Evolutionary conservation across 2,888 invertebrate species (phyloP).

Genomic region (Incurvaria masculella): DNA sequence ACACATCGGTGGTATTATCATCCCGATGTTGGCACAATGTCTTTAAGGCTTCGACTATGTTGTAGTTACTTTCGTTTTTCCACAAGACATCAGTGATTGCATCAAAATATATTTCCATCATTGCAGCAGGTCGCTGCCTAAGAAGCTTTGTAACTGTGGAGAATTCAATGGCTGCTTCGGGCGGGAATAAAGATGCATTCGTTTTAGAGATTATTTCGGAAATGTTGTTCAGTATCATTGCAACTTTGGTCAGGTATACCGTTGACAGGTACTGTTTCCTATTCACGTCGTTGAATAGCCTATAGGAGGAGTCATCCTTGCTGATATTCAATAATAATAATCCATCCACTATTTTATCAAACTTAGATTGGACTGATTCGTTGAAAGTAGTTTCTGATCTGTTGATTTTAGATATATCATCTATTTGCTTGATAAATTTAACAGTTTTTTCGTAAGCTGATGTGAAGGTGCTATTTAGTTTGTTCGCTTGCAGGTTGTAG

Average conservation of each 20-base stretch:
- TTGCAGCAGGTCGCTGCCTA: slow-evolving; percentile 32
- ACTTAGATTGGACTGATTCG: slow-evolving; percentile 26
- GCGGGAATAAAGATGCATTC: slow-evolving; percentile 18
- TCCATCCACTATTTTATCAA: slow-evolving; percentile 26
- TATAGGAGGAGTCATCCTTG: slow-evolving; percentile 25
- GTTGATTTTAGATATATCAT: slow-evolving; percentile 26
- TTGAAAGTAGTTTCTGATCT: slow-evolving; percentile 22
- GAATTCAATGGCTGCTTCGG: slow-evolving; percentile 24
- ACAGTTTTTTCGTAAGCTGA: slow-evolving; percentile 28
- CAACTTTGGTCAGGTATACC: slow-evolving; percentile 35
- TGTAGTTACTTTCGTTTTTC: slow-evolving; percentile 25
- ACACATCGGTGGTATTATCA: slow-evolving; percentile 25
- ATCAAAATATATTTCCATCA: slow-evolving; percentile 36
- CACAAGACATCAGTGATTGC: slow-evolving; percentile 32
- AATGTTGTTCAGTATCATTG: slow-evolving; percentile 32
- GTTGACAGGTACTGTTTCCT: slow-evolving; percentile 30
- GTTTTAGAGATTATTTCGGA: slow-evolving; percentile 23
- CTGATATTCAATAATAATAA: slow-evolving; percentile 31
- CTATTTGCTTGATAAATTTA: slow-evolving; percentile 24
- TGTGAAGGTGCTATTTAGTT: slow-evolving; percentile 33
- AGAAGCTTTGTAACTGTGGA: slow-evolving; percentile 28
- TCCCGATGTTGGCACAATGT: slow-evolving; percentile 27
- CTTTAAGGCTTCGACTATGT: slow-evolving; percentile 26
- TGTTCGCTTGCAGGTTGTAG: slow-evolving; percentile 28
- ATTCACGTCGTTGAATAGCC: slow-evolving; percentile 29